Conservation (phyloP, 2,797 vertebrate species). For the Tiaroga cobitis region DNA sequence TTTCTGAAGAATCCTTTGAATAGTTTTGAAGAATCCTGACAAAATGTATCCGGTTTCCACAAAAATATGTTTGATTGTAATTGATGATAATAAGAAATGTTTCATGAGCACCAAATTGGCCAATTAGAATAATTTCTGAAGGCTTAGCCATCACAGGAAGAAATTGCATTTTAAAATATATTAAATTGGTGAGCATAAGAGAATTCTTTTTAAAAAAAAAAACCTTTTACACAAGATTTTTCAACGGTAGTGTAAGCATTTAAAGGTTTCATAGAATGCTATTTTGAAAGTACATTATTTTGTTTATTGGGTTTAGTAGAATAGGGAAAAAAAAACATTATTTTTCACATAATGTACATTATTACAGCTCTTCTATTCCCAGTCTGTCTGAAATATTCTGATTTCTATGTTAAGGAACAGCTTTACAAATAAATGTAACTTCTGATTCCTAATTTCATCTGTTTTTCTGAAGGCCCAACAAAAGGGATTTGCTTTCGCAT, state of each 20-base stretch:
- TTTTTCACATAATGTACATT: not conserved
- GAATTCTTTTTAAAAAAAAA: not conserved
- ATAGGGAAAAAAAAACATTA: too few relatives aligned
- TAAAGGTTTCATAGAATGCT: not conserved
- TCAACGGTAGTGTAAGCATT: not conserved
- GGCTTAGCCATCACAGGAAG: not conserved
- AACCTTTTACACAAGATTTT: not conserved
- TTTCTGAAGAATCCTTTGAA: too few relatives aligned
- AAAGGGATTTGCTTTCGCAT: too few relatives aligned
- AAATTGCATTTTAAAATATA: not conserved
- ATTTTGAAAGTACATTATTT: not conserved
- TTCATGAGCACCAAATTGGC: not conserved
- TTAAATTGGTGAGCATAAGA: not conserved
- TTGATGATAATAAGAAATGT: not conserved
- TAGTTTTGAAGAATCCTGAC: not conserved
- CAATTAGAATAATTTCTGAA: not conserved
- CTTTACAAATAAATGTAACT: too few relatives aligned
- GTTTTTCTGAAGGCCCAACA: too few relatives aligned
- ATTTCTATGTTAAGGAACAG: too few relatives aligned
- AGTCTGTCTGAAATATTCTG: not conserved
- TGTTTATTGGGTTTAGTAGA: not conserved
- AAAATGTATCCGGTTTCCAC: not conserved
- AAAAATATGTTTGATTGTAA: not conserved
- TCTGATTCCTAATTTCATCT: too few relatives aligned
- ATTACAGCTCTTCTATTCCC: not conserved